These are phyloP conservation scores for Athene noctua DNA, from an alignment of 2,113 vertebrate genomes.

Conservation along the genomic window DNA sequence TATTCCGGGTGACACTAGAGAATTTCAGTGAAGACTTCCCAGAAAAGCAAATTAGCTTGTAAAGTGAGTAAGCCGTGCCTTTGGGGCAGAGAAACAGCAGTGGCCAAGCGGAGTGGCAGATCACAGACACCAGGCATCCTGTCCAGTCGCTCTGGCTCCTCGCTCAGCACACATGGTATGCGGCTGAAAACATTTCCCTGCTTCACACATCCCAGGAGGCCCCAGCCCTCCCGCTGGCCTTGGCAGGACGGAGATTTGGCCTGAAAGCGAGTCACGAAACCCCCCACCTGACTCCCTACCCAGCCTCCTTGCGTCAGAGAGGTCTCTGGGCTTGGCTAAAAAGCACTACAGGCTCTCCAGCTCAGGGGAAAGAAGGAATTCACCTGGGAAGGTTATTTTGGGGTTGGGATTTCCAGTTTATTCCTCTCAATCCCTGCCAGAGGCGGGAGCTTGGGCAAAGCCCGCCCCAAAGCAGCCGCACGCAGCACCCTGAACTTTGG, in stretches of 20 bases:
- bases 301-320: not conserved
- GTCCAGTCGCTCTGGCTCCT: not conserved
- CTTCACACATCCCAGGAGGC: not conserved
- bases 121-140: not conserved
- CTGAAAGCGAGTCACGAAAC: not conserved
- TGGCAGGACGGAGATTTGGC: not conserved
- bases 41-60: not conserved
- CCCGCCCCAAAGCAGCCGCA: accelerated
- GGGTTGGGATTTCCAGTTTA: not conserved
- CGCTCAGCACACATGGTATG: not conserved
- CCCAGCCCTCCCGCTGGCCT: not conserved
- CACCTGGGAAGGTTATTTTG: not conserved
- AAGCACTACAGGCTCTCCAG: not conserved
- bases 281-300: not conserved
- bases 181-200: not conserved
- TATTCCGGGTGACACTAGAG: not conserved
- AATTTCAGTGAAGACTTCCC: not conserved
- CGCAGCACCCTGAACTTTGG: not conserved
- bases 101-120: not conserved
- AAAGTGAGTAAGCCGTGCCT: not conserved
- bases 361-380: not conserved
- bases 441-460: accelerated
- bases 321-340: not conserved
- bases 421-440: not conserved
- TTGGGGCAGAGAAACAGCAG: not conserved